Conservation (phyloP, 2,797 vertebrate species). For the Hydrophis major region DNA sequence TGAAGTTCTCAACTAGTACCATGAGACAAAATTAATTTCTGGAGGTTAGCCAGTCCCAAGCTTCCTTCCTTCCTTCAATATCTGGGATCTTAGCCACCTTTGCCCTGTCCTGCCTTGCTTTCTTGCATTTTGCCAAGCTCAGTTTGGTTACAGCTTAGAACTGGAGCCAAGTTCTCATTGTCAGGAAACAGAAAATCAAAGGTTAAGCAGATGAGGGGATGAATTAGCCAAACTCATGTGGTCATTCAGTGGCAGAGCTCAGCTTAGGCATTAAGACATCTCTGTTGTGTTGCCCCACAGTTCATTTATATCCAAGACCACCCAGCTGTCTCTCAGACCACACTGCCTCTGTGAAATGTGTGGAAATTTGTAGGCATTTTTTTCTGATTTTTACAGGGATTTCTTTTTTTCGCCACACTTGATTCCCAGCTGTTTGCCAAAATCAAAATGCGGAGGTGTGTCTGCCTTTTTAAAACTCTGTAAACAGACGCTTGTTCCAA, state of each 20-base stretch:
- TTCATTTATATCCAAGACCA: conserved; percentile 66
- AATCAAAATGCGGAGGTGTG: conserved; percentile 70
- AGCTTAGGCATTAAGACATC: conserved; percentile 24
- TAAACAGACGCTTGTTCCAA: conserved; percentile 60
- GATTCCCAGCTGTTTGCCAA: conserved; percentile 70
- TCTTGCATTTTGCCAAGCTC: conserved; percentile 51
- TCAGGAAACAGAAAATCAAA: conserved; percentile 5
- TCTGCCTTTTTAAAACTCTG: conserved; percentile 67
- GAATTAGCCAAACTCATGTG: conserved; percentile 16
- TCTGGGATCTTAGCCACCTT: conserved; percentile 65
- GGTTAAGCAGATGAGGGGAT: conserved; percentile 38
- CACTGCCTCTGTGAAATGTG: conserved; percentile 70
- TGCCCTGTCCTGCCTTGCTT: conserved; percentile 58
- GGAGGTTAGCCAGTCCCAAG: conserved; percentile 54
- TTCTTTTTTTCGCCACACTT: conserved; percentile 69
- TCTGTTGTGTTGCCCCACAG: conserved; percentile 51
- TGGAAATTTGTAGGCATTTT: conserved; percentile 71
- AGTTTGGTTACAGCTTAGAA: conserved; percentile 49
- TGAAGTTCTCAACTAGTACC: not conserved
- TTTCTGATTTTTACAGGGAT: conserved; percentile 71
- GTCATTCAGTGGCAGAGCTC: conserved; percentile 46
- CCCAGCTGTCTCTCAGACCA: conserved; percentile 66
- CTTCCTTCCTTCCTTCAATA: conserved; percentile 51
- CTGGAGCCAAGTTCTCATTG: conserved; percentile 50
- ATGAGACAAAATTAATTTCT: conserved; percentile 27